Percentiles rank a stretch among this genome's conserved stretches.
Evolutionary conservation across 2,888 invertebrate species (phyloP).

Genomic region (Tetragnatha montana): DNA sequence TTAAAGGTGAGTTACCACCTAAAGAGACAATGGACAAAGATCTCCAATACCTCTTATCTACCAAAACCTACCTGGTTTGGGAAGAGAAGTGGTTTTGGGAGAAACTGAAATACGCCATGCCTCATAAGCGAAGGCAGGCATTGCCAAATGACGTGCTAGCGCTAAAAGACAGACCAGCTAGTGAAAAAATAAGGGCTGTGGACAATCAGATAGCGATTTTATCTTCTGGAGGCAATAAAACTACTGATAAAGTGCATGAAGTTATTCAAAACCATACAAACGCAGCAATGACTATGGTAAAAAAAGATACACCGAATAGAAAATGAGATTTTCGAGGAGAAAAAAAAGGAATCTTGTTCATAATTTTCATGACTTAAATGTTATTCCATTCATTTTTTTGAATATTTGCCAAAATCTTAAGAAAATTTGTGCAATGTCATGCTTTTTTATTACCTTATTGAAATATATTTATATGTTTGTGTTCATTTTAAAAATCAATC

Average conservation of each 20-base stretch:
- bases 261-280: slow-evolving; percentile 34
- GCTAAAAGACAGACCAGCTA: slow-evolving; percentile 64
- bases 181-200: slow-evolving; percentile 56
- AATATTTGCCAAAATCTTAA: not conserved
- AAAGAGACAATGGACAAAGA: slow-evolving; percentile 73
- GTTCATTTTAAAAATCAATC: not conserved
- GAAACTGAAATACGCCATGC: slow-evolving; percentile 73
- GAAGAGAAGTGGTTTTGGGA: slow-evolving; percentile 74
- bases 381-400: not conserved
- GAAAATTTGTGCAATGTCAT: not conserved
- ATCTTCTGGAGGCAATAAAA: slow-evolving; percentile 25
- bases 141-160: slow-evolving; percentile 50
- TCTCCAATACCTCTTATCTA: slow-evolving; percentile 72
- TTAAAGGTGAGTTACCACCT: slow-evolving; percentile 73
- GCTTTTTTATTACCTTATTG: not conserved
- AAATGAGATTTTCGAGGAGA: not conserved
- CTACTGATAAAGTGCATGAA: slow-evolving; percentile 32
- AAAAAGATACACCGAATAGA: slow-evolving; percentile 25
- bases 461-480: not conserved
- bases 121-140: slow-evolving; percentile 69
- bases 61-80: slow-evolving; percentile 73
- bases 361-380: not conserved
- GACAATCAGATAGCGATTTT: slow-evolving; percentile 68
- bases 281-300: slow-evolving; percentile 19
- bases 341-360: not conserved